Base-by-base conservation (phyloP, 2,888 invertebrate species). In the Chrysina gloriosa region DNA sequence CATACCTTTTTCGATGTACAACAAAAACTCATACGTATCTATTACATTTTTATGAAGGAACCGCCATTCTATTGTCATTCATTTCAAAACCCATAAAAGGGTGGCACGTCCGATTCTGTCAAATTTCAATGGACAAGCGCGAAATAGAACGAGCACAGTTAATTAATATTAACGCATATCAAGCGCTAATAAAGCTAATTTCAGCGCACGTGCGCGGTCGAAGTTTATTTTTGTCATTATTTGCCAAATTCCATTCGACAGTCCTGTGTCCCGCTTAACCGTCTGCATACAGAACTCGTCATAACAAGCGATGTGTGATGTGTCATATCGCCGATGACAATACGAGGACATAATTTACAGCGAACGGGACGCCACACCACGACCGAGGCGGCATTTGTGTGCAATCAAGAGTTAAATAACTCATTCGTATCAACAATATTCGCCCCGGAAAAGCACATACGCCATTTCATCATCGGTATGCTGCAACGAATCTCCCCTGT, bases 381-480 rank as follows among this genome's bases (percentile, higher is more conserved):
- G 75, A 70, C 45, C 77, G 74, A 77, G 75, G 76, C 77, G 78
- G 78, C 79, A 79, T 80, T 81, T 80, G 79, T 79, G 80, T 80
- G 79, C 81, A 82, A 82, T 82, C 81, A 82, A 74, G 75, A 75
- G 76, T 77, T 79, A 79, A 80, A 81, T 80, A 80, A 80, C 81
- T 82, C 81, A 82, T 81, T 78, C 79, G 75, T 77, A 80, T 80
- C 80, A 79, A 73, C 79, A 39, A 39, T 58, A 76, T 73, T 72
- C 78, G 68, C 74, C 75, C 74, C 71, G 73, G 74, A 74, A 76
- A 77, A 75, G 73, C 74, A 75, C 76, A 74, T 73, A 65, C 74
- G 34, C 19, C 50, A 27, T 74, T 77, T 74, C 76, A 77, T 77
- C 77, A 78, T 76, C 70, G 50, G 68, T 58, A 65, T 67, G 71